phyloP scores from a whole-genome alignment of 2,797 vertebrate species.

The Danio jaintianensis region DNA sequence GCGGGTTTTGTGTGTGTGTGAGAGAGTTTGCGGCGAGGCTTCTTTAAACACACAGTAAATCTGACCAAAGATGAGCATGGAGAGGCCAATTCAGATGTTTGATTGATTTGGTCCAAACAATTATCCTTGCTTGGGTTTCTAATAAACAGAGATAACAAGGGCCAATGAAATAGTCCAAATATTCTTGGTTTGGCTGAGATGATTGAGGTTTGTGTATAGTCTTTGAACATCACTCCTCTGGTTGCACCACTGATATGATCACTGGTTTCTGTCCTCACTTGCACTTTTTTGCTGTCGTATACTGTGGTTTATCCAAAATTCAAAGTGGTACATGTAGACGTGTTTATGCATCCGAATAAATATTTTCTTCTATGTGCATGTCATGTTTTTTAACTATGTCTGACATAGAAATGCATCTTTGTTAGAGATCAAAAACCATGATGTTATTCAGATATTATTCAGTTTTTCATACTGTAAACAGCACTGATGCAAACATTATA shows the following conservation, averaged over 20 bases:
- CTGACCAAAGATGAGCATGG: conserved; percentile 11
- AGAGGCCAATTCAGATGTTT: conserved; percentile 2
- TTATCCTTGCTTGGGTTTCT: conserved; percentile 34
- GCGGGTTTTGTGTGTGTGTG: background rate
- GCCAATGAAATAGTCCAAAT: conserved; percentile 53
- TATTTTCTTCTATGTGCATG: background rate
- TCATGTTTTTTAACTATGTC: background rate
- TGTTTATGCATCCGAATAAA: background rate
- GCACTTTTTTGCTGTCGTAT: conserved; percentile 22
- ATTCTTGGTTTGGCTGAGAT: conserved; percentile 55
- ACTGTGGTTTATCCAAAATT: background rate
- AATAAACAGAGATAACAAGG: conserved; percentile 61
- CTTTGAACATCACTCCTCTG: conserved; percentile 12
- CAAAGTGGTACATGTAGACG: background rate
- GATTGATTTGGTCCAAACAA: conserved; percentile 14
- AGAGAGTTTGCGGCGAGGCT: background rate
- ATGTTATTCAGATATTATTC: background rate
- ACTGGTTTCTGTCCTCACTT: conserved; percentile 28
- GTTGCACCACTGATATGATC: conserved; percentile 33
- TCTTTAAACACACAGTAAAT: conserved; percentile 11
- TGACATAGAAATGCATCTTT: background rate
- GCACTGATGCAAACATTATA: background rate
- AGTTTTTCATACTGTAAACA: background rate
- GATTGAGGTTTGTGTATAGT: conserved; percentile 46
- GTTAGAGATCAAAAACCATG: background rate